A percentile compares a stretch with the other conserved stretches of the same genome.
Evolutionary conservation across 2,113 vertebrate species (phyloP).

Genomic region (Drymodes brunneopygia): DNA sequence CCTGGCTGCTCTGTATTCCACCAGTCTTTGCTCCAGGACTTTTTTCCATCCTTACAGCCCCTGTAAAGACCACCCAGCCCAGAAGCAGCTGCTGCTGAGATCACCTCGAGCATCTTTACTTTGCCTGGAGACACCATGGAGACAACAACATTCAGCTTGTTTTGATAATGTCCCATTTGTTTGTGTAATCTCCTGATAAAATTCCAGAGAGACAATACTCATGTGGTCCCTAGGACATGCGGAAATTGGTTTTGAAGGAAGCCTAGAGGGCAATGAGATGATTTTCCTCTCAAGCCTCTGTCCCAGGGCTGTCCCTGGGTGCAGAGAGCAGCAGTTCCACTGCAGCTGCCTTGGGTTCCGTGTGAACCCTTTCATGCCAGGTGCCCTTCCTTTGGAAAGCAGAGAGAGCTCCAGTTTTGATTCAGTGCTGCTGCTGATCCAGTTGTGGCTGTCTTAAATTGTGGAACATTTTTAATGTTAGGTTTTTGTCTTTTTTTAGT

Average conservation of each 20-base stretch:
- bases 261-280: neutral
- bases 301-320: neutral
- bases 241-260: neutral
- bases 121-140: neutral
- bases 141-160: neutral
- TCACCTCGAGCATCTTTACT: neutral
- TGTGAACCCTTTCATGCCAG: neutral
- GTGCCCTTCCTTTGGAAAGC: neutral
- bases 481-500: neutral
- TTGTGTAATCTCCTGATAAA: neutral
- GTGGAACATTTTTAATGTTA: neutral
- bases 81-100: neutral
- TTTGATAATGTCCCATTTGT: neutral
- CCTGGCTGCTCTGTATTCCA: neutral
- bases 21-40: neutral
- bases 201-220: neutral
- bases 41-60: neutral
- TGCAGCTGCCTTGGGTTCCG: neutral
- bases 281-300: neutral
- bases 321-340: neutral
- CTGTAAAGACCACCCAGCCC: neutral
- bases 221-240: rapidly evolving
- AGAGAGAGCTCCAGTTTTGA: neutral
- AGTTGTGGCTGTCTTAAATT: neutral
- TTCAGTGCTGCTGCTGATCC: neutral